These are phyloP conservation scores for Protobothrops mucrosquamatus DNA, from an alignment of 2,113 vertebrate genomes.

Conservation along the genomic window DNA sequence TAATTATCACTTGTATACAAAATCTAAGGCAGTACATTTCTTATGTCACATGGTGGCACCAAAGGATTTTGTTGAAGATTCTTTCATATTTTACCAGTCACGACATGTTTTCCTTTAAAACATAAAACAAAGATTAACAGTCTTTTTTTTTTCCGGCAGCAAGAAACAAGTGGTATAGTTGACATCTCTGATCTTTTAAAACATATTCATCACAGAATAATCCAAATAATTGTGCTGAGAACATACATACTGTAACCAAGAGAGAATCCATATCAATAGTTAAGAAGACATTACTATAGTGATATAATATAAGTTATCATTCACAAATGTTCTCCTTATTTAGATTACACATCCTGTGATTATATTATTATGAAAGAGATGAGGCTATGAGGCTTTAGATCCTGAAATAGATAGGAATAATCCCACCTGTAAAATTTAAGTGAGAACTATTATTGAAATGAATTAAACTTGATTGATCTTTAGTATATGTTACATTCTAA, in stretches of 20 bases:
- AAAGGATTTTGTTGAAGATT: constrained; percentile 43
- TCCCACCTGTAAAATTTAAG: neutral
- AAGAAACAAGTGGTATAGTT: constrained; percentile 38
- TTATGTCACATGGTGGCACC: constrained; percentile 61
- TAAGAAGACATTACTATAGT: neutral
- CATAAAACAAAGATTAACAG: constrained; percentile 48
- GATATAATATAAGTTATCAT: neutral
- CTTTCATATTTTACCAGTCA: neutral
- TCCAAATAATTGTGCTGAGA: constrained; percentile 11
- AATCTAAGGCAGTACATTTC: neutral
- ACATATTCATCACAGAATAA: neutral
- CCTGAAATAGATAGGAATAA: neutral
- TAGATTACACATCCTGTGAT: neutral
- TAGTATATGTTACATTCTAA: neutral
- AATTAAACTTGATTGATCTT: neutral
- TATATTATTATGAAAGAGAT: neutral
- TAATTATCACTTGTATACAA: neutral
- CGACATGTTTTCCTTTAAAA: constrained; percentile 38
- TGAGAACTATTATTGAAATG: neutral
- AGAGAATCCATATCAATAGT: neutral
- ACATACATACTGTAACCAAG: neutral
- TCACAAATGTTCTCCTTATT: neutral
- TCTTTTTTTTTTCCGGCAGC: constrained; percentile 46
- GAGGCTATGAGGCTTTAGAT: neutral
- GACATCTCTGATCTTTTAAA: constrained; percentile 33